Base-by-base conservation (phyloP, 2,113 vertebrate genomes). In the Mionectes macconnelli region DNA sequence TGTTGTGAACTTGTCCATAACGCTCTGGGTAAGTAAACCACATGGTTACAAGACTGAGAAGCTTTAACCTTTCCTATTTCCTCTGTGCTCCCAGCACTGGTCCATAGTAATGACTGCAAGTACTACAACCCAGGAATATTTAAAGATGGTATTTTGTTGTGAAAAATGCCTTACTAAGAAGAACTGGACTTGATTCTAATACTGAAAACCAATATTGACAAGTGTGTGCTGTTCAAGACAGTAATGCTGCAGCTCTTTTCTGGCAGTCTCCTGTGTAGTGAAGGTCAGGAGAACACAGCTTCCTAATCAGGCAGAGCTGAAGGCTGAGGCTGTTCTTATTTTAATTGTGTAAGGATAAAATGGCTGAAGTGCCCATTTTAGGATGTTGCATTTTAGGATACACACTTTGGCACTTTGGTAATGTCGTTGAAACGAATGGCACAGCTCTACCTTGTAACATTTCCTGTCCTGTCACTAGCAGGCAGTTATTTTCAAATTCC, bases 1-100 rank as follows among this genome's bases (percentile, higher is more conserved):
- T 74, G 7, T 78, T 90, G 22, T 9, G 22, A 30, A 17, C 52
- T 52, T 52, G 50, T 52, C 50, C 50, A 28, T 52, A 52, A 33
- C 4, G 44, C 60, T 70, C 28, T 49, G 31, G 28, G n/a, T 81
- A 84, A 70, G 59, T 31, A 70, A 92, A 66, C 19, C 16, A 44
- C 0, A 3, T 37, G 25, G 12, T 76, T 56, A 31, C 28, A 59
- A 69, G 10, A 37, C 9, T 40, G 56, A 37, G 8, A 47, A 35
- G 21, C 18, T 78, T 77, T 8, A 67, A 45, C 25, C 14, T 28
- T 63, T 67, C 11, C 19, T 50, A 24, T 25, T 9, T 62, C 6
- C 4, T 4, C 2, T 0, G 7, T 14, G 45, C 28, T 64, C 10
- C 20, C 24, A 62, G 63, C 22, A 22, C 9, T 59, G 4, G 1